phyloP scores from a whole-genome alignment of 2,888 invertebrate genomes.

The Trichacis sp. region DNA sequence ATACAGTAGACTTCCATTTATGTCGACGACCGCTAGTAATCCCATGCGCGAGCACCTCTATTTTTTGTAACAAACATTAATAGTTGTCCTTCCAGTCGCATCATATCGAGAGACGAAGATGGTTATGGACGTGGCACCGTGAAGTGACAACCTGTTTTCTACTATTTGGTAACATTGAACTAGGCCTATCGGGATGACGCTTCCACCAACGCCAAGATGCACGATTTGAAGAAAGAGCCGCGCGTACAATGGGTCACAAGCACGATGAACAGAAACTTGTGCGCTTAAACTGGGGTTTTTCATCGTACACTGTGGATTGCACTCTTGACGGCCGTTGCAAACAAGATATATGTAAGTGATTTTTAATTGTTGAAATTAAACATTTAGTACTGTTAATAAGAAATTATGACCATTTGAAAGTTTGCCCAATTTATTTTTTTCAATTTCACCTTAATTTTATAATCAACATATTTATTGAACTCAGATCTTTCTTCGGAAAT shows the following conservation, averaged over 20 bases:
- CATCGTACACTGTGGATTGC: constrained; percentile 84
- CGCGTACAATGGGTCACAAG: constrained; percentile 91
- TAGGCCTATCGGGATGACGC: constrained; percentile 97
- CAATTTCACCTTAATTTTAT: no score
- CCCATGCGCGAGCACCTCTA: no score
- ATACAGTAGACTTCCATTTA: no score
- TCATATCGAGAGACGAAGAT: constrained; percentile 90
- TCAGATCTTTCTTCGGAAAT: no score
- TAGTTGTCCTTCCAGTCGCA: constrained; percentile 73
- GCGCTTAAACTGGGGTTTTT: constrained; percentile 86
- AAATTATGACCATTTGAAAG: no score
- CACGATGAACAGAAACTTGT: constrained; percentile 91
- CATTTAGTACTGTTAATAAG: no score
- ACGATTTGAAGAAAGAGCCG: constrained; percentile 97
- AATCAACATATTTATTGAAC: no score
- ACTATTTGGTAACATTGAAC: constrained; percentile 97
- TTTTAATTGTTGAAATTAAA: no score
- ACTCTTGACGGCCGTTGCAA: constrained; percentile 93
- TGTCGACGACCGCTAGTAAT: no score
- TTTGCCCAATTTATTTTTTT: no score
- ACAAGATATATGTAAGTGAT: constrained; percentile 90
- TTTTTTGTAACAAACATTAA: no score
- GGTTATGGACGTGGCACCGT: constrained; percentile 95
- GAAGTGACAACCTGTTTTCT: constrained; percentile 94
- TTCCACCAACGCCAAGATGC: constrained; percentile 96